Conservation (phyloP, 1,140 invertebrate species). For the Cherax destructor region DNA sequence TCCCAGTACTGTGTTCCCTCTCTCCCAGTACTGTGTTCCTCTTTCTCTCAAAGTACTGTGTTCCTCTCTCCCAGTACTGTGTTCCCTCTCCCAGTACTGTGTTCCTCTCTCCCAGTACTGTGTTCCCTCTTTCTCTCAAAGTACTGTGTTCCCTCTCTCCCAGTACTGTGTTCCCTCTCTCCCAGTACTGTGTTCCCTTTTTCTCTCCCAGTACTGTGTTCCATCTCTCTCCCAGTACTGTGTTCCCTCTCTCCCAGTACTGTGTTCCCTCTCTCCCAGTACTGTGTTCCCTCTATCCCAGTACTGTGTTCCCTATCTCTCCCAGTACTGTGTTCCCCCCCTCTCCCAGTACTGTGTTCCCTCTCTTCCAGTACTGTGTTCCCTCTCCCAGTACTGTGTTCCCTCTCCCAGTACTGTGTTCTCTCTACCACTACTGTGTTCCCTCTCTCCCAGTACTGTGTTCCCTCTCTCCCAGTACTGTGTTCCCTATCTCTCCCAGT, state of each 20-base stretch:
- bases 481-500: background rate
- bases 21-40: no score
- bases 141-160: no score
- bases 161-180: background rate
- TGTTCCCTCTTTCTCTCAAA: background rate
- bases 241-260: no score
- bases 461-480: slow-evolving; percentile 18
- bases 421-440: slow-evolving; percentile 15
- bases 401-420: background rate
- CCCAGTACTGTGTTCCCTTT: background rate
- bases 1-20: no score
- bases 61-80: no score
- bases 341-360: background rate
- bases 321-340: background rate
- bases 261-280: background rate
- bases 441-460: background rate
- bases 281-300: no score
- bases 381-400: no score
- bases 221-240: no score
- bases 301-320: no score
- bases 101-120: background rate
- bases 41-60: no score
- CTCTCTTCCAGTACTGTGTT: background rate
- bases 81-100: no score
- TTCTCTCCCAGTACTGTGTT: background rate